Conservation (phyloP, 1,140 invertebrate species). For the Pachypeltis micranthus region DNA sequence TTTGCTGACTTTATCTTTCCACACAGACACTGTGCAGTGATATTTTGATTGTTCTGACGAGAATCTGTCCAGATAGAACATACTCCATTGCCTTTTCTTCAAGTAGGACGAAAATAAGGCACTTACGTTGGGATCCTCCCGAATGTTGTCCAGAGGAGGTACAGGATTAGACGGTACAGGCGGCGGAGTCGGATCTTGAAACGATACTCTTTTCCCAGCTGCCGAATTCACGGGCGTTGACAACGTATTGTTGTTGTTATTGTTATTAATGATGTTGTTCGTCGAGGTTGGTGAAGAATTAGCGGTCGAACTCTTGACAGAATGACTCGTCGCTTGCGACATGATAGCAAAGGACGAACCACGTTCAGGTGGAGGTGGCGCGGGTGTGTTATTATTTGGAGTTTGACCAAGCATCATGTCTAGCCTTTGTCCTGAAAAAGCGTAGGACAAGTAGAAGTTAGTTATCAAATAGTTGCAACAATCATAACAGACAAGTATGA, state of each 20-base stretch:
- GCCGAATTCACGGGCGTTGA: slow-evolving; percentile 15
- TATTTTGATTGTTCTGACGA: too few species aligned
- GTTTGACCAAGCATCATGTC: slow-evolving; percentile 30
- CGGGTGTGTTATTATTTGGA: slow-evolving; percentile 30
- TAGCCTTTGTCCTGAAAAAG: slow-evolving; percentile 19
- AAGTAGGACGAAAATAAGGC: slow-evolving; percentile 4
- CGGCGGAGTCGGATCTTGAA: slow-evolving; percentile 48
- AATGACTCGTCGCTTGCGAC: slow-evolving; percentile 40
- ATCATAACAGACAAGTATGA: too few species aligned
- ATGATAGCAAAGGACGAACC: slow-evolving; percentile 71
- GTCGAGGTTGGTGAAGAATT: slow-evolving; percentile 19
- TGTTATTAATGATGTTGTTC: slow-evolving; percentile 5
- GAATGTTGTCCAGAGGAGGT: slow-evolving; percentile 44
- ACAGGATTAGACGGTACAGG: slow-evolving; percentile 34
- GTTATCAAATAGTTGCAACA: too few species aligned
- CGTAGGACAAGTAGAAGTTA: too few species aligned
- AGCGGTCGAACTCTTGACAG: slow-evolving; percentile 31
- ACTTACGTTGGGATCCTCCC: slow-evolving; percentile 73
- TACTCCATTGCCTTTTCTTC: too few species aligned
- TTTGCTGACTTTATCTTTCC: too few species aligned
- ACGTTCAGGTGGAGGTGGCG: slow-evolving; percentile 60
- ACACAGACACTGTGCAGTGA: too few species aligned
- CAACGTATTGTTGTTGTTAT: background rate
- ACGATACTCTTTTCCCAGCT: slow-evolving; percentile 52
- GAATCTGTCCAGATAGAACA: too few species aligned